Conservation (phyloP, 2,888 invertebrate species). For the Drosophila meridionalis region DNA sequence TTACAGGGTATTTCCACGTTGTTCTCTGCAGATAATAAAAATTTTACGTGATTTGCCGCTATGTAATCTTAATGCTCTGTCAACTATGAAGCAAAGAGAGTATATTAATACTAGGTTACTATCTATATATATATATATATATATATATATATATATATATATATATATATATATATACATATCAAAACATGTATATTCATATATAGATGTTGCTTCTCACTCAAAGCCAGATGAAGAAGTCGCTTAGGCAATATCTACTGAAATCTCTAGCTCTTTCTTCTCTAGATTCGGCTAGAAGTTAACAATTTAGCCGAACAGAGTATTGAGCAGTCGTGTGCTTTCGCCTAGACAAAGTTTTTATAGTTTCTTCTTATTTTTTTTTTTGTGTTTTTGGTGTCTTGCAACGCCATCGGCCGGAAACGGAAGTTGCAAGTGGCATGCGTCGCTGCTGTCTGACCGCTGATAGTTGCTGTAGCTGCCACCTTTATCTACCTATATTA, state of each 20-base stretch:
- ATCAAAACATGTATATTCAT: too few relatives aligned
- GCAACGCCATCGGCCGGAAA: constrained; percentile 57
- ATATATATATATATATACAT: too few relatives aligned
- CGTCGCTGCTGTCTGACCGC: constrained; percentile 60
- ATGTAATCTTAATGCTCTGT: neutral
- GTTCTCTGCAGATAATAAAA: too few relatives aligned
- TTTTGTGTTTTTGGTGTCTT: constrained; percentile 19
- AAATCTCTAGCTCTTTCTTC: neutral
- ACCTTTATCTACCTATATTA: constrained; percentile 2
- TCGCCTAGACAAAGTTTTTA: neutral
- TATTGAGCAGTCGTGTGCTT: neutral
- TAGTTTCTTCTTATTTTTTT: neutral
- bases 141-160: too few relatives aligned
- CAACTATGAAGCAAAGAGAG: neutral
- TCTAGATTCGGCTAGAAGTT: neutral
- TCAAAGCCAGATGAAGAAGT: neutral
- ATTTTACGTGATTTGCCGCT: neutral
- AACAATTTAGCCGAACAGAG: neutral
- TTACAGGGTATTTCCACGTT: neutral
- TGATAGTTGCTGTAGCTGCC: constrained; percentile 16
- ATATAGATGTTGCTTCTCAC: too few relatives aligned
- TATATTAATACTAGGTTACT: neutral
- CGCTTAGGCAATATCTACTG: too few relatives aligned
- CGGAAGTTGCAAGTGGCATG: constrained; percentile 76
- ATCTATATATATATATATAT: too few relatives aligned